A percentile compares a stretch with the other conserved stretches of the same genome.
These are phyloP conservation scores for Drosophila simulans DNA, from an alignment of 1,140 invertebrate genomes.

Conservation along the genomic window DNA sequence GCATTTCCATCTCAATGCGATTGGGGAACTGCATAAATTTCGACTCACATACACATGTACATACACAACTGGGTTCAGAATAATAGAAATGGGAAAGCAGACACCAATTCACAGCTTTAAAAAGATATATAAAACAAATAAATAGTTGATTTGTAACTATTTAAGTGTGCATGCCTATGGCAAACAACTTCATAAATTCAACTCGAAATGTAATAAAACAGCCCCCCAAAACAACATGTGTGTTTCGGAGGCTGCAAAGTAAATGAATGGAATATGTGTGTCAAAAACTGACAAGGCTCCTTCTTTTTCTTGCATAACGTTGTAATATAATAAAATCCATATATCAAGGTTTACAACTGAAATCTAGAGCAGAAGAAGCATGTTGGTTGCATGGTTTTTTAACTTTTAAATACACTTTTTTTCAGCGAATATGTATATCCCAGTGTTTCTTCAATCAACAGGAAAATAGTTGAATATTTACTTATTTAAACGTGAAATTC, in stretches of 20 bases:
- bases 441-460: neutral
- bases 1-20: conserved; percentile 22
- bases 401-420: neutral
- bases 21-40: conserved; percentile 16
- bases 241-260: neutral
- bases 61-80: neutral
- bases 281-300: too few relatives aligned
- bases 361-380: neutral
- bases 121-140: neutral
- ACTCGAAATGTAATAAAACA: neutral
- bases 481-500: neutral
- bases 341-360: neutral
- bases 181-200: conserved; percentile 3
- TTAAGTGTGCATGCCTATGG: conserved; percentile 1
- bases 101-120: neutral
- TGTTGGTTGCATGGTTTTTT: neutral
- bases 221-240: neutral
- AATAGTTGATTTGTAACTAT: neutral
- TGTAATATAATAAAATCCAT: neutral
- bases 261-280: neutral
- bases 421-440: conserved; percentile 4
- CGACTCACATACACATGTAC: too few relatives aligned
- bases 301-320: neutral
- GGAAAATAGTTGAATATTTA: neutral
- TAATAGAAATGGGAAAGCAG: neutral